Percentiles rank a stretch among this genome's conserved stretches.
Evolutionary conservation across 1,140 invertebrate genomes (phyloP).

Genomic region (Papilio polyxenes): DNA sequence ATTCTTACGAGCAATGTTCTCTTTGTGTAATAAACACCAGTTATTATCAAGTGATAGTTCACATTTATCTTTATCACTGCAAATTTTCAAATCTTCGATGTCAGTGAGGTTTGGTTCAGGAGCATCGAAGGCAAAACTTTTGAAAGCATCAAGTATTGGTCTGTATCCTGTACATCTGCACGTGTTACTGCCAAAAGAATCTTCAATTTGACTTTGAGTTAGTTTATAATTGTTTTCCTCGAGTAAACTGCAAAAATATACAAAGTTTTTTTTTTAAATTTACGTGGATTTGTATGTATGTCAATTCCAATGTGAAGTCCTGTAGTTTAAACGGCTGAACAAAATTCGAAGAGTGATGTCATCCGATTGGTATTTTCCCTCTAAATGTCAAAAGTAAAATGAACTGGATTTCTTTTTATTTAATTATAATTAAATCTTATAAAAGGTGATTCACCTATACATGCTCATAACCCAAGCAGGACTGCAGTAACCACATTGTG

Average conservation of each 20-base stretch:
- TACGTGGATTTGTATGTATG: no score
- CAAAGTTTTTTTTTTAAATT: no score
- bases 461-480: conserved; percentile 90
- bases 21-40: conserved; percentile 62
- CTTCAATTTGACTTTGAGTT: conserved; percentile 83
- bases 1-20: conserved; percentile 44
- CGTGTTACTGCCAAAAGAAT: conserved; percentile 88
- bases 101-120: conserved; percentile 55
- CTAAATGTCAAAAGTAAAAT: no score
- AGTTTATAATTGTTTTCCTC: conserved; percentile 59
- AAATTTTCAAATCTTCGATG: conserved; percentile 64
- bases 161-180: conserved; percentile 92
- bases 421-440: no score
- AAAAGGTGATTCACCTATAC: conserved; percentile 77
- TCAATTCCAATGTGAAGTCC: no score
- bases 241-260: conserved; percentile 63
- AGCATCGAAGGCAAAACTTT: conserved; percentile 84
- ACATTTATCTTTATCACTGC: conserved; percentile 44
- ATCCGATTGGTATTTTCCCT: no score
- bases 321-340: no score
- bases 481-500: conserved; percentile 91
- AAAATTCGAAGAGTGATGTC: no score
- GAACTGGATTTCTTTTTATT: no score
- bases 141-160: conserved; percentile 89
- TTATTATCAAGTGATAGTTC: conserved; percentile 36